Percentiles rank a stretch among this genome's conserved stretches.
These are phyloP conservation scores for Carcina quercana DNA, from an alignment of 2,888 invertebrate species.

Conservation along the genomic window DNA sequence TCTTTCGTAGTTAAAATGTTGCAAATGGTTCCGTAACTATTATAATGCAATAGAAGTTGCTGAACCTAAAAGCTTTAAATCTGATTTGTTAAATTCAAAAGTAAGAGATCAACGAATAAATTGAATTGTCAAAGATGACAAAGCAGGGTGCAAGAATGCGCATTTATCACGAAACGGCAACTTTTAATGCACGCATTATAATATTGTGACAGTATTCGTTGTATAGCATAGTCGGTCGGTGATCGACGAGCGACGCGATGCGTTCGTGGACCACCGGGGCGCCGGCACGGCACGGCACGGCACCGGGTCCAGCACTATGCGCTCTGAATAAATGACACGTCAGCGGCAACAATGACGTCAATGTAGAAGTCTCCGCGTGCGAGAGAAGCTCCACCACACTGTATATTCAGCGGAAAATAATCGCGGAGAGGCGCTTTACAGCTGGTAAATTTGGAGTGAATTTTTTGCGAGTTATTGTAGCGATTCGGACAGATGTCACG, in stretches of 20 bases:
- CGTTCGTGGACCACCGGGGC: constrained; percentile 58
- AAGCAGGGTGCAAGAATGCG: constrained; percentile 15
- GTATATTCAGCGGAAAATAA: constrained; percentile 54
- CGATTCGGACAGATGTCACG: constrained; percentile 71
- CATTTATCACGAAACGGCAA: constrained; percentile 31
- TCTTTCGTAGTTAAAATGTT: too few relatives aligned
- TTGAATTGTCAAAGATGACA: too few relatives aligned
- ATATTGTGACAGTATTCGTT: constrained; percentile 54
- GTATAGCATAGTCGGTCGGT: constrained; percentile 23
- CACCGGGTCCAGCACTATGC: constrained; percentile 37
- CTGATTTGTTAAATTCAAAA: too few relatives aligned
- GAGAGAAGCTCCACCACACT: constrained; percentile 32
- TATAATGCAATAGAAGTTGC: too few relatives aligned
- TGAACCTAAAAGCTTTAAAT: too few relatives aligned
- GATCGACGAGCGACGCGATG: constrained; percentile 20
- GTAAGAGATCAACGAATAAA: too few relatives aligned
- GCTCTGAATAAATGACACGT: constrained; percentile 59
- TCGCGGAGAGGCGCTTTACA: constrained; percentile 47
- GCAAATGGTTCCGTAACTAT: too few relatives aligned
- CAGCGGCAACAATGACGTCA: constrained; percentile 52
- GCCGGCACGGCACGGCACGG: too few relatives aligned
- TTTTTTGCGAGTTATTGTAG: constrained; percentile 72
- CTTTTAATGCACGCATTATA: constrained; percentile 43
- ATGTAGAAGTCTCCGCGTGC: constrained; percentile 50
- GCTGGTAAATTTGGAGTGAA: constrained; percentile 56